Evolutionary conservation across 2,113 vertebrate genomes (phyloP).

Genomic region (Scopus umbretta): DNA sequence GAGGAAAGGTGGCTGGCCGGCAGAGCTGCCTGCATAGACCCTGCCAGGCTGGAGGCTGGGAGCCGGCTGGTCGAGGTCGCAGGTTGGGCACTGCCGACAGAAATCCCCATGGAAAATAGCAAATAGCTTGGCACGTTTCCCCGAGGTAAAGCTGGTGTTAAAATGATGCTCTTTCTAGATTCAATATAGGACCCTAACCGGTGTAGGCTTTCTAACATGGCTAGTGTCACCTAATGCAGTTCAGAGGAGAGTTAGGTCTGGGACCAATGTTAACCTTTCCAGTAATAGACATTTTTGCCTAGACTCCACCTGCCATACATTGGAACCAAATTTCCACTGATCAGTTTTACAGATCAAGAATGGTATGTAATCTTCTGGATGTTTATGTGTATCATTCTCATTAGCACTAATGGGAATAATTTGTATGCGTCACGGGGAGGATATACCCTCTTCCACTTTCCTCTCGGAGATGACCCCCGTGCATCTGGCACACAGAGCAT

Average conservation of each 20-base stretch:
- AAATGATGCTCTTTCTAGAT: background rate
- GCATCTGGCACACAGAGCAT: conserved; percentile 38
- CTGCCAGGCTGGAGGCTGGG: background rate
- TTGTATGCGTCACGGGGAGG: conserved; percentile 44
- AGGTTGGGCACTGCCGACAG: background rate
- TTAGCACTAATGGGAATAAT: conserved; percentile 60
- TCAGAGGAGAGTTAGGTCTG: background rate
- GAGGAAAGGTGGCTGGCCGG: background rate
- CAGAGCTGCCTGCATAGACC: background rate
- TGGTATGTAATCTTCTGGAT: conserved; percentile 65
- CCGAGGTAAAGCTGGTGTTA: background rate
- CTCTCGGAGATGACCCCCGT: background rate
- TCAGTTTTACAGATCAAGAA: conserved; percentile 64
- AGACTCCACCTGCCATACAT: conserved; percentile 54
- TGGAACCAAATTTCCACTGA: conserved; percentile 62
- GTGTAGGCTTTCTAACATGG: background rate
- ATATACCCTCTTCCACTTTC: conserved; percentile 21
- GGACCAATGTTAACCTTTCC: conserved; percentile 40
- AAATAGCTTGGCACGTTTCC: background rate
- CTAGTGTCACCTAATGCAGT: background rate
- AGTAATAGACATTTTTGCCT: conserved; percentile 65
- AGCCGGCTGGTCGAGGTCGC: rapidly evolving
- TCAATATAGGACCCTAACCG: background rate
- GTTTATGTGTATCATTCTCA: conserved; percentile 63
- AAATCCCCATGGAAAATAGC: background rate